A percentile compares a stretch with the other conserved stretches of the same genome.
phyloP scores from a whole-genome alignment of 2,797 vertebrate genomes.

The Tenualosa thibaudeaui region DNA sequence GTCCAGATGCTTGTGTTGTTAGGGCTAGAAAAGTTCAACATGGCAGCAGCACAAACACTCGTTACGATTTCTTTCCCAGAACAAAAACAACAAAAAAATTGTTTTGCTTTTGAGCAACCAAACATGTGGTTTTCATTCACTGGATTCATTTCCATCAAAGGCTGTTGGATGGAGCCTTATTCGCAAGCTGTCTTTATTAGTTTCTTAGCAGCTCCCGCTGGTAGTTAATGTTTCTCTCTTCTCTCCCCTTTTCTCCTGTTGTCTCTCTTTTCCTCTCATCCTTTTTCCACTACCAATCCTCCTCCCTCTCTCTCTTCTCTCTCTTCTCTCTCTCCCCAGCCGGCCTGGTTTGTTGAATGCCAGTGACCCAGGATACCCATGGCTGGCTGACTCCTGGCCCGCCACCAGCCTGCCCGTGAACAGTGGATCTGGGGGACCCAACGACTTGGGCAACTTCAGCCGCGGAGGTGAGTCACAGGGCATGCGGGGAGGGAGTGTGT shows the following conservation, averaged over 20 bases:
- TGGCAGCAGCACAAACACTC: not conserved
- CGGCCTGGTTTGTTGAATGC: slow-evolving; percentile 92
- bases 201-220: no score
- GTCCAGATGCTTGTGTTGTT: not conserved
- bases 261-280: no score
- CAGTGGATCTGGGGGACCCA: slow-evolving; percentile 89
- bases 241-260: no score
- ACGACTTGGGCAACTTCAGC: slow-evolving; percentile 91
- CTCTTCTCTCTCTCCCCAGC: slow-evolving; percentile 64
- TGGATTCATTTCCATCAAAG: not conserved
- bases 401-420: slow-evolving; percentile 95
- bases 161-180: no score
- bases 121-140: not conserved
- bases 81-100: not conserved
- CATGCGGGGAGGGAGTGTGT: not conserved
- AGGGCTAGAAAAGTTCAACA: not conserved
- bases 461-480: slow-evolving; percentile 83
- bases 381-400: slow-evolving; percentile 98
- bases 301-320: not conserved
- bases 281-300: no score
- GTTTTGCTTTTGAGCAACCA: not conserved
- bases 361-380: slow-evolving; percentile 92
- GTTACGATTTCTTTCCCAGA: not conserved
- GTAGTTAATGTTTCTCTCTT: not conserved
- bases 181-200: no score